Conservation (phyloP, 2,797 vertebrate genomes). For the Hippopotamyrus pictus region DNA sequence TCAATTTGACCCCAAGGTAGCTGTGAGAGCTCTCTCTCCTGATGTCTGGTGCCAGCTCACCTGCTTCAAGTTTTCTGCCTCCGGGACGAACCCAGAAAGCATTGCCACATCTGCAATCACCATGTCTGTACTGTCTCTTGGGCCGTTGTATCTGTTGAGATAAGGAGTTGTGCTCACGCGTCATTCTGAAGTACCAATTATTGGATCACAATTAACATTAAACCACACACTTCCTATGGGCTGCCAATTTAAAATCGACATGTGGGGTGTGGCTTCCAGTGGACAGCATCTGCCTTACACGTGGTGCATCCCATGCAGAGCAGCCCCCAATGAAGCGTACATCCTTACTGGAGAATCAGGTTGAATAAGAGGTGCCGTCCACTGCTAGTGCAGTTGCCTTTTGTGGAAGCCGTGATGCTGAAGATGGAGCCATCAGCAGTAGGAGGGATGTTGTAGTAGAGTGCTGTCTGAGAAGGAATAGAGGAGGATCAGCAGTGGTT, state of each 20-base stretch:
- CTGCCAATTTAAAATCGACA: background rate
- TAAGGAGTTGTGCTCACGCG: background rate
- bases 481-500: background rate
- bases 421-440: constrained; percentile 22
- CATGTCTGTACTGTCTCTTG: constrained; percentile 45
- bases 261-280: background rate
- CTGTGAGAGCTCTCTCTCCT: background rate
- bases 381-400: background rate
- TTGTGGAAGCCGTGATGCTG: background rate
- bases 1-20: background rate
- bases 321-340: background rate
- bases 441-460: constrained; percentile 57
- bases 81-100: constrained; percentile 51
- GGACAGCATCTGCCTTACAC: background rate
- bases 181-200: background rate
- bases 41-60: constrained; percentile 35
- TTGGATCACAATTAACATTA: background rate
- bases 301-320: background rate
- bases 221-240: background rate
- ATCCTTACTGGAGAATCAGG: constrained; percentile 27
- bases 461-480: constrained; percentile 39
- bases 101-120: constrained; percentile 55
- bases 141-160: constrained; percentile 46
- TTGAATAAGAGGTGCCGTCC: background rate
- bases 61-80: constrained; percentile 32